Evolutionary conservation across 64 coral and sea anemone species (phyloP), one percentile per base, ranked within the genome.

Genomic region (Pocillopora verrucosa): DNA sequence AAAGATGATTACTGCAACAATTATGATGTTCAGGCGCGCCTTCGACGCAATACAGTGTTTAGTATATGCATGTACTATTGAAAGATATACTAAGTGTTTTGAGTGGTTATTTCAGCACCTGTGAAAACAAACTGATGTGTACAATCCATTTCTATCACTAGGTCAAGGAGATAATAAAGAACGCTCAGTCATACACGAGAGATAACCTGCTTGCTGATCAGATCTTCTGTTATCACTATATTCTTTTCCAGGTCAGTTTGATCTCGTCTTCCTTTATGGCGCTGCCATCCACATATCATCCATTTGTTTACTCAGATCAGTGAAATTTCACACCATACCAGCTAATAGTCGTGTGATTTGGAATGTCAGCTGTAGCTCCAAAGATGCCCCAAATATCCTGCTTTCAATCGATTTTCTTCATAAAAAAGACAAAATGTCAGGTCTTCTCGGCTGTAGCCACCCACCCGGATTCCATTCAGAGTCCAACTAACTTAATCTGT

Each of bases 161-260:
- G 93, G 94, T 88, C 1, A 90, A 98, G 36, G 73, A 95, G 74
- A 98, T 98, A 25, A 91, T 91, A 34, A 76, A 91, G 36, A 84
- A 92, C 80, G 96, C 90, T 2, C 87, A 95, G 15, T 73, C 93
- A 35, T 99, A 86, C 69, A 72, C 91, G 15, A 78, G 93, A 26
- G 86, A 90, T 26, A 91, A 92, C 69, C 84, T 99, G 6, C 84
- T 92, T 16, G 82, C 93, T 20, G 87, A 93, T 58, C 69, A 99
- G 14, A 88, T 98, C 16, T 98, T 93, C 73, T 98, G 96, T 76
- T 98, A 98, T 60, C 93, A 98, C 51, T 95, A 84, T 80, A 73
- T 79, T 16, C 82, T 98, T 58, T 95, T 98, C 22, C 90, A 87
- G 88, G 96, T 94, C 10, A 59, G 9, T 36, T 65, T 17, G 65